Conservation (phyloP, 2,797 vertebrate species). For the Myiothlypis chrysogaster region DNA sequence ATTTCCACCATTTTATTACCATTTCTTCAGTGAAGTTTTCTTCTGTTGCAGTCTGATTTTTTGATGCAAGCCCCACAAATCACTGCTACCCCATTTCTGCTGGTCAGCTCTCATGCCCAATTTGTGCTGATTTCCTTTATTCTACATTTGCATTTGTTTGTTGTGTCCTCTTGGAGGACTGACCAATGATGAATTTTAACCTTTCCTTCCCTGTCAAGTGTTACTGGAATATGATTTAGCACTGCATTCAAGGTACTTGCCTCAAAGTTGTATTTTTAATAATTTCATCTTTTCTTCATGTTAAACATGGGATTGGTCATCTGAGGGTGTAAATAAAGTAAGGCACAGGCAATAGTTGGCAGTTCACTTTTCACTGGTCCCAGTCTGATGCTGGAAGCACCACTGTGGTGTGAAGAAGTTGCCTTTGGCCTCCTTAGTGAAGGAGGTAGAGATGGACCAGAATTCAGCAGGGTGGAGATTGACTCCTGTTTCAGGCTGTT, state of each 20-base stretch:
- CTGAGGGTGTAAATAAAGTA: neutral
- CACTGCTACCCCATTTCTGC: neutral
- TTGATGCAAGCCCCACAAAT: neutral
- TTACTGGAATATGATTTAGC: neutral
- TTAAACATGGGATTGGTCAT: neutral
- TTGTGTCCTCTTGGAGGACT: neutral
- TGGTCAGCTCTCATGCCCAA: neutral
- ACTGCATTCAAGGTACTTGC: neutral
- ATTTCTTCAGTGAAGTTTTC: neutral
- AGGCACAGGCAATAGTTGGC: neutral
- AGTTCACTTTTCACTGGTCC: neutral
- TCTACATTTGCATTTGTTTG: neutral
- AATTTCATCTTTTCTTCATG: constrained; percentile 13
- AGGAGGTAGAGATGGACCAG: neutral
- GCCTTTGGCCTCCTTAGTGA: neutral
- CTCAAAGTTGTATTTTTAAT: constrained; percentile 23
- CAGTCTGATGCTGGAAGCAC: neutral
- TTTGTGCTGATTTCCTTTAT: neutral
- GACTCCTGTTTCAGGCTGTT: neutral
- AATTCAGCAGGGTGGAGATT: neutral
- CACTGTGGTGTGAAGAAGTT: neutral
- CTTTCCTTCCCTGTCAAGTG: neutral
- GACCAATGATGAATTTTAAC: neutral
- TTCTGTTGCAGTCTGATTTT: neutral
- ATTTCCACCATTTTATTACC: neutral